Base-by-base conservation (phyloP, 1,140 invertebrate genomes). In the Lordiphosa collinella region DNA sequence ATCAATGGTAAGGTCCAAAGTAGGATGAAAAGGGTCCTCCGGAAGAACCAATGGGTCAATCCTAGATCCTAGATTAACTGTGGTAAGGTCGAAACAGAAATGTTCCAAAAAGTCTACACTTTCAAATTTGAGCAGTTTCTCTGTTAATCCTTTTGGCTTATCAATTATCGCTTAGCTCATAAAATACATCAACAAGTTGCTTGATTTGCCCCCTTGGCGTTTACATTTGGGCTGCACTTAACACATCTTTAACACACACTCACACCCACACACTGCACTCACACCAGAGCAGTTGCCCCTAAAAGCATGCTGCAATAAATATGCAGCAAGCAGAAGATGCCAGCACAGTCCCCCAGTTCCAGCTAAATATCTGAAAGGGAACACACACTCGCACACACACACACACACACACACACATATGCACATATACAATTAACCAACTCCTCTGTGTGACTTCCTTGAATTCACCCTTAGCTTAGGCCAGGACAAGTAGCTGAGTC, bases 171-270 rank as follows among this genome's bases (percentile, higher is more conserved):
- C 9, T 13, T 44, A 18, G 41, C 41, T 44, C 41, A 44, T 44
- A 44, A 44, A 29, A 25, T 44, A 13, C 8, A 44, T 44, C 41
- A 44, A 44, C 41, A 44, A 44, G 41, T 44, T 29, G 41, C 41
- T 44, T 44, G 41, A 44, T 44, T n/a, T 25, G 48, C 48, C 48
- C n/a, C 34, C 48, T 37, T 37, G 36, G 48, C 48, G 11, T 22
- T 51, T 38, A 51, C 48, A 29, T 31, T 31, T 55, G 46, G 51
- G 37, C 31, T 58, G 43, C 67, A 70, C 67, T 70, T 70, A 61
- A 70, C 67, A 66, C 66, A 67, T 66, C 63, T 66, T 66, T 47
- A 48, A 41, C 46, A 48, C 48, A 46, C 14, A 50, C 36, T 44
- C 65, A 38, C 49, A 14, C n/a, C 47, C 36, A n/a, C n/a, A n/a